Conservation (phyloP, 37 sponge, comb jelly and placozoan genomes). For the Beroe ovata region DNA sequence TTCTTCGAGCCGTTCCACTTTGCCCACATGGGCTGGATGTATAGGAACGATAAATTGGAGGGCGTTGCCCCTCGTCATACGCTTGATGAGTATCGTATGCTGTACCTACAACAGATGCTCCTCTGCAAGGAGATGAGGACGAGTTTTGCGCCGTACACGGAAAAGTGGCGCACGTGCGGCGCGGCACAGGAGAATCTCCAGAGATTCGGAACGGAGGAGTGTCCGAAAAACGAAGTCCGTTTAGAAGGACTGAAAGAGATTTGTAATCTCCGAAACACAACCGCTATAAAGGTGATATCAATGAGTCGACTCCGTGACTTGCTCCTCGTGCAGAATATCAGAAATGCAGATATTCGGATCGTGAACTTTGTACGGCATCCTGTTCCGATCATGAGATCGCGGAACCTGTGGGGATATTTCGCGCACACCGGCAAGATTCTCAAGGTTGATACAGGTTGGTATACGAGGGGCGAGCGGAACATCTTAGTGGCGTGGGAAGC, state of each 20-base stretch:
- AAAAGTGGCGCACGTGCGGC: neutral
- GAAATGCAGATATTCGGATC: neutral
- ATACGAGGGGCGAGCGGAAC: neutral
- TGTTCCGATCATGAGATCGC: constrained; percentile 1
- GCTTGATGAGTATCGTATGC: neutral
- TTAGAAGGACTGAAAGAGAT: neutral
- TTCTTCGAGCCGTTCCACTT: constrained; percentile 22
- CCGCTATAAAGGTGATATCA: neutral
- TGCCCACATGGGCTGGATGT: neutral
- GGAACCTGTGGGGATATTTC: neutral
- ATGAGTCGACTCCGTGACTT: neutral
- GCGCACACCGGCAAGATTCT: neutral
- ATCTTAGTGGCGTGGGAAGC: neutral
- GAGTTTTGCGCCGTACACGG: neutral
- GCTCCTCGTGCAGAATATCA: neutral
- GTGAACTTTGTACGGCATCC: neutral
- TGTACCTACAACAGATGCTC: constrained; percentile 14
- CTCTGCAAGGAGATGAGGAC: neutral
- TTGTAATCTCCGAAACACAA: neutral
- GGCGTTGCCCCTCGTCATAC: neutral
- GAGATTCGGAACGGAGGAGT: neutral
- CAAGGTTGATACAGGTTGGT: neutral
- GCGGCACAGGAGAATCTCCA: neutral
- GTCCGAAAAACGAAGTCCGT: neutral
- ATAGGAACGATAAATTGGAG: neutral